Percentiles rank a stretch among this genome's conserved stretches.
phyloP scores from a whole-genome alignment of 1,140 invertebrate species.

The Drosophila arizonae region DNA sequence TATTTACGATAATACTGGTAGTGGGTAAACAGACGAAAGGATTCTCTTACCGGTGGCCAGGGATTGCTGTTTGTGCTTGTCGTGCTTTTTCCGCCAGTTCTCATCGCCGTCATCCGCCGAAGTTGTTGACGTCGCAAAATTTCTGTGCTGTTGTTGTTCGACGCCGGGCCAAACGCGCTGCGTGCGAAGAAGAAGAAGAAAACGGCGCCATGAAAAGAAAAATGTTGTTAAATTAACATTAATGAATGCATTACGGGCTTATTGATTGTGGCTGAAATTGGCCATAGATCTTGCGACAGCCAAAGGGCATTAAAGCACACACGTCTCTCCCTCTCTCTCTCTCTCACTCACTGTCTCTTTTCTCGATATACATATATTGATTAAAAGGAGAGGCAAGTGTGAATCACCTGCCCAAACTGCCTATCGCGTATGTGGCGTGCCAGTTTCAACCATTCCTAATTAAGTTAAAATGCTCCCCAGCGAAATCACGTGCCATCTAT shows the following conservation, averaged over 20 bases:
- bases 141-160: slow-evolving; percentile 65
- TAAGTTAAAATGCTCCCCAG: slow-evolving; percentile 79
- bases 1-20: slow-evolving; percentile 52
- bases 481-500: slow-evolving; percentile 75
- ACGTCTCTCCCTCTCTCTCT: too few species aligned
- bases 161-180: slow-evolving; percentile 43
- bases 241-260: slow-evolving; percentile 59
- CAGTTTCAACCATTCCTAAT: slow-evolving; percentile 64
- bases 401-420: slow-evolving; percentile 29
- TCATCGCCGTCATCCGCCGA: slow-evolving; percentile 44
- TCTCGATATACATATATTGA: slow-evolving; percentile 25
- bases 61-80: slow-evolving; percentile 59
- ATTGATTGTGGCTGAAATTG: slow-evolving; percentile 67
- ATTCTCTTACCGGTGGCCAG: slow-evolving; percentile 54
- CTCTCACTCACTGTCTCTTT: too few species aligned
- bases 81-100: slow-evolving; percentile 33
- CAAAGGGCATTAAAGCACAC: slow-evolving; percentile 22
- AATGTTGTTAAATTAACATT: slow-evolving; percentile 70
- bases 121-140: slow-evolving; percentile 40
- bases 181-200: slow-evolving; percentile 3
- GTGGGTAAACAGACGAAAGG: slow-evolving; percentile 33
- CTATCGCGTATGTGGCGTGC: slow-evolving; percentile 28
- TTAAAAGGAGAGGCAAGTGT: slow-evolving; percentile 17
- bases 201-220: not conserved
- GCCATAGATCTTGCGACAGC: slow-evolving; percentile 45